Evolutionary conservation across 2,797 vertebrate genomes (phyloP).

Genomic region (Hippocampus kuda): DNA sequence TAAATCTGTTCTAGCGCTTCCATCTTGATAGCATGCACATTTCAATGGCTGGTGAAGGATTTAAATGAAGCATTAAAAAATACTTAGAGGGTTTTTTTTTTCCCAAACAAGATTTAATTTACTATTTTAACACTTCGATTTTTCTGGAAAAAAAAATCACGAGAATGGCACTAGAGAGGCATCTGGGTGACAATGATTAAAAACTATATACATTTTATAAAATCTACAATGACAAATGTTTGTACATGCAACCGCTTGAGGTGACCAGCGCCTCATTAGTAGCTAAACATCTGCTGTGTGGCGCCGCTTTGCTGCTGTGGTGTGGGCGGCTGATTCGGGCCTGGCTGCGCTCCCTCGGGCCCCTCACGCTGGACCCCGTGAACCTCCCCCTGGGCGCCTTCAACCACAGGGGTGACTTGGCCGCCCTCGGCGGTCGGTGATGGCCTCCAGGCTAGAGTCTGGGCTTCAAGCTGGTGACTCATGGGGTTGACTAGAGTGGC

Average conservation of each 20-base stretch:
- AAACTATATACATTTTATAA: not conserved
- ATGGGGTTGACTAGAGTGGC: slow-evolving; percentile 94
- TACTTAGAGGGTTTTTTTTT: not conserved
- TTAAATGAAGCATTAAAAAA: not conserved
- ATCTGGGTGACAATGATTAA: slow-evolving; percentile 1
- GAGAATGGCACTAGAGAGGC: not conserved
- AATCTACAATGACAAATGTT: not conserved
- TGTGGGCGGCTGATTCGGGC: slow-evolving; percentile 50
- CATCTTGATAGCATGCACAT: not conserved
- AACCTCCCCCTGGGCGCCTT: slow-evolving; percentile 40
- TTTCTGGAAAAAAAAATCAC: not conserved
- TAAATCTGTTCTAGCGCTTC: not conserved
- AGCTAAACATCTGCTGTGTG: slow-evolving; percentile 87
- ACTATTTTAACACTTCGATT: not conserved
- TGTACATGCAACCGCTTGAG: slow-evolving; percentile 17
- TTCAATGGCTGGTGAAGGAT: not conserved
- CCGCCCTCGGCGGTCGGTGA: slow-evolving; percentile 65
- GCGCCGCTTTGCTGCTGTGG: slow-evolving; percentile 52
- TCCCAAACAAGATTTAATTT: not conserved
- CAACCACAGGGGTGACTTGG: slow-evolving; percentile 54
- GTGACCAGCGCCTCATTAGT: slow-evolving; percentile 64
- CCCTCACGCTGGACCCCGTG: slow-evolving; percentile 56
- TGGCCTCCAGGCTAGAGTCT: slow-evolving; percentile 81
- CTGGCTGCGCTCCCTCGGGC: slow-evolving; percentile 40
- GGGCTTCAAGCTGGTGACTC: slow-evolving; percentile 77